phyloP scores from a whole-genome alignment of 1,140 invertebrate species.

The Drosophila yakuba region DNA sequence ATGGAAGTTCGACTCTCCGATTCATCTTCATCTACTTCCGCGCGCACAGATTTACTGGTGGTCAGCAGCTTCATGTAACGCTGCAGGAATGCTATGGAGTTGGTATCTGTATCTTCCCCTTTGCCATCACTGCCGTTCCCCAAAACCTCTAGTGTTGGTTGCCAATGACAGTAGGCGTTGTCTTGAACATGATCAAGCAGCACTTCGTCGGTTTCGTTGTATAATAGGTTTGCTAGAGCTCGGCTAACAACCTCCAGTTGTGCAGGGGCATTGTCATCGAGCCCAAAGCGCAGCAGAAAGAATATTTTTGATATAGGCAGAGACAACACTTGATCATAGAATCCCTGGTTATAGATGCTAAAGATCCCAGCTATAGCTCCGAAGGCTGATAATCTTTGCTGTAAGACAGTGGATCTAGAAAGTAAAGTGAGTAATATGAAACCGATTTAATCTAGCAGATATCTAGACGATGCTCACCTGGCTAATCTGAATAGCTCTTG shows the following conservation, averaged over 20 bases:
- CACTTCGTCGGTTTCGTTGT: slow-evolving; percentile 91
- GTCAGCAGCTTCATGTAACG: slow-evolving; percentile 69
- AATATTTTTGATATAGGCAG: slow-evolving; percentile 90
- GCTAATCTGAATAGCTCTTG: slow-evolving; percentile 92
- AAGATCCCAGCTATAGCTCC: slow-evolving; percentile 92
- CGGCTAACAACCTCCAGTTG: slow-evolving; percentile 90
- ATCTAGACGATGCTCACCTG: slow-evolving; percentile 26
- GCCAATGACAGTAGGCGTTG: slow-evolving; percentile 88
- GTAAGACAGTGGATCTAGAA: slow-evolving; percentile 87
- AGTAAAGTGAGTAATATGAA: too few species aligned
- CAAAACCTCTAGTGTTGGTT: slow-evolving; percentile 87
- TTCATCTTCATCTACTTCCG: slow-evolving; percentile 83
- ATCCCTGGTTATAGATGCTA: slow-evolving; percentile 89
- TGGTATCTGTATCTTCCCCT: slow-evolving; percentile 45
- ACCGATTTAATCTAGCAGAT: neutral
- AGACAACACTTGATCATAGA: slow-evolving; percentile 89
- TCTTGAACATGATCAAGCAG: slow-evolving; percentile 89
- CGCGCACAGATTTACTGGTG: slow-evolving; percentile 48
- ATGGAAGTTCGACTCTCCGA: slow-evolving; percentile 87
- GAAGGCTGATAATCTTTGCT: slow-evolving; percentile 92
- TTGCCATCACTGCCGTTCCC: slow-evolving; percentile 23
- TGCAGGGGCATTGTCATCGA: slow-evolving; percentile 92
- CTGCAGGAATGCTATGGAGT: slow-evolving; percentile 68
- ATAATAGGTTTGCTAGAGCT: slow-evolving; percentile 90
- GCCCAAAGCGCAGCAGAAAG: slow-evolving; percentile 92